Evolutionary conservation across 2,113 vertebrate genomes (phyloP).

Genomic region (Podiceps cristatus): DNA sequence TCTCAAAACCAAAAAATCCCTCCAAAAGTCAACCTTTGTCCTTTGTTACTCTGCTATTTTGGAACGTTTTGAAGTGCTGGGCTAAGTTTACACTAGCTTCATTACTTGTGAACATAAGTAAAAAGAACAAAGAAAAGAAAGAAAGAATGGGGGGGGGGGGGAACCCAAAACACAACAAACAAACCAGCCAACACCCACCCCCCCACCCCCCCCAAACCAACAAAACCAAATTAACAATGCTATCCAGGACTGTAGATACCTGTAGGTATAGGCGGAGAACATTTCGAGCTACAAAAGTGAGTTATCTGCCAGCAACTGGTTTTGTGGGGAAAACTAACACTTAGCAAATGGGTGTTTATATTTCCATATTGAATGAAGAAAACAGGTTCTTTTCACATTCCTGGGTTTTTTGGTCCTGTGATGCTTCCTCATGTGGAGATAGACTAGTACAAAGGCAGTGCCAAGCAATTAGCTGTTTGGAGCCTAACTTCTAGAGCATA

Average conservation of each 20-base stretch:
- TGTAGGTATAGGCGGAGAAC: neutral
- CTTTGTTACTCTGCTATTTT: neutral
- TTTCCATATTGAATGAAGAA: neutral
- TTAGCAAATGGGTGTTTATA: neutral
- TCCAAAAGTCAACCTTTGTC: neutral
- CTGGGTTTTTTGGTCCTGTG: neutral
- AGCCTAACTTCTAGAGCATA: neutral
- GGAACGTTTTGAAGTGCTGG: neutral
- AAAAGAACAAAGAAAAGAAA: neutral
- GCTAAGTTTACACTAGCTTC: neutral
- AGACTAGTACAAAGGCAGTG: neutral
- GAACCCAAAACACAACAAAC: too few species aligned
- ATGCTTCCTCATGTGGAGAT: neutral
- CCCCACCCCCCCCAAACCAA: too few species aligned
- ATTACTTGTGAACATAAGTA: neutral
- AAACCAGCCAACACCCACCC: too few species aligned
- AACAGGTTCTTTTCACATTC: neutral
- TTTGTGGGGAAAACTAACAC: neutral
- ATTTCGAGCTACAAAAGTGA: neutral
- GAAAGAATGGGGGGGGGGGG: too few species aligned
- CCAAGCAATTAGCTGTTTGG: neutral
- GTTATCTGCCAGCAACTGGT: neutral
- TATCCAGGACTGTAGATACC: neutral
- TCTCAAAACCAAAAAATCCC: neutral
- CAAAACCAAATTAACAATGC: fast-evolving